Base-by-base conservation (phyloP, 1,140 invertebrate species). In the Anastatus disparis region DNA sequence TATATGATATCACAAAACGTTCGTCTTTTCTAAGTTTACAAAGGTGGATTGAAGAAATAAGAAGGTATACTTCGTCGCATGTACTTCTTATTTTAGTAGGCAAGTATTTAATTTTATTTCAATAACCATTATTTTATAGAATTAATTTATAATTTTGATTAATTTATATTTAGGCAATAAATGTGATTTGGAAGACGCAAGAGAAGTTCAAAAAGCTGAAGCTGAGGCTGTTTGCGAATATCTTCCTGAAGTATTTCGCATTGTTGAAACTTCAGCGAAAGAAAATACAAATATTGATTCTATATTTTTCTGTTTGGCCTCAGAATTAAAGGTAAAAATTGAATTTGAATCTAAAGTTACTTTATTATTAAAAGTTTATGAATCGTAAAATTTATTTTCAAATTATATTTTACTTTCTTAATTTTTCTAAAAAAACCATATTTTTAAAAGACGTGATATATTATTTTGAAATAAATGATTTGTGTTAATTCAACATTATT, bases 41-140 rank as follows among this genome's bases (percentile, higher is more conserved):
- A 81, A 90, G 94, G 81, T 98, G 96, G 96, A 92, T 98, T 69
- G 96, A 98, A 79, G 96, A 98, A 88, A 95, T 98, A 3, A 88
- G 94, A 77, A 89, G 92, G 78, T 98, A 97, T 81, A 95, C 96
- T 53, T 95, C 95, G 17, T 93, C 93, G 24, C 94, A 95, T 86
- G 94, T 97, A 17, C 90, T 96, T 40, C 89, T 97, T 63, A 90
- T 97, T 50, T 85, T 98, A 76, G 93, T 98, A 72, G 96, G 96
- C 92, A 83, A 86, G 86, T 78, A 63, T 67, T 64, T 31, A 58
- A 29, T 17, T 31, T 55, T 17, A 31, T 24, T 50, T 10, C 29
- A 17, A 71, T 56, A 24, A 27, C 46, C 12, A 59, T 52, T 35
- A 24, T 6, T 24, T n/a, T 2, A 24, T 15, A 55, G n/a, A 31